Evolutionary conservation across 2,113 vertebrate species (phyloP).

Genomic region (Menidia beryllina): DNA sequence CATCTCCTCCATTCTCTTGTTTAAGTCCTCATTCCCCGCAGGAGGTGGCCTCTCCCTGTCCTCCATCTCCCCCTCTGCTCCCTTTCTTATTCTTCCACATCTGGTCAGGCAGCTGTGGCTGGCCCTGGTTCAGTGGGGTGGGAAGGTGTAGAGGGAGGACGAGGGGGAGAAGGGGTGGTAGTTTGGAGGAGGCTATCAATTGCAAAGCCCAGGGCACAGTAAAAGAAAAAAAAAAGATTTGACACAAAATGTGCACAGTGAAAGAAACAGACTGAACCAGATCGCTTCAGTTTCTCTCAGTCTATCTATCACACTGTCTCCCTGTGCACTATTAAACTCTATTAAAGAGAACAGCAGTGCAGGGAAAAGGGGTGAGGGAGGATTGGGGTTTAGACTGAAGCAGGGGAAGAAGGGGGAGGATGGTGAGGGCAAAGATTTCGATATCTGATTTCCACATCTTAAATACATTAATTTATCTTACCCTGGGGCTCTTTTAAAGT

Average conservation of each 20-base stretch:
- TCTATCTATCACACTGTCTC: constrained; percentile 83
- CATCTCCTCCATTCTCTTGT: constrained; percentile 42
- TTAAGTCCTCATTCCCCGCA: constrained; percentile 65
- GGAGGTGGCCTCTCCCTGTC: constrained; percentile 79
- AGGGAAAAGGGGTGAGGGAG: constrained; percentile 51
- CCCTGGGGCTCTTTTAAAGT: constrained; percentile 73
- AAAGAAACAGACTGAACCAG: constrained; percentile 64
- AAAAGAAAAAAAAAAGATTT: constrained; percentile 70
- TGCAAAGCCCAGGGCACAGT: constrained; percentile 96
- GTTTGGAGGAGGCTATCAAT: constrained; percentile 92
- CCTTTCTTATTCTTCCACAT: constrained; percentile 85
- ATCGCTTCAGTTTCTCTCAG: constrained; percentile 77
- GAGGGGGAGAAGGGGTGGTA: constrained; percentile 24
- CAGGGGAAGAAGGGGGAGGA: constrained; percentile 66
- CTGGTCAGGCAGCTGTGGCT: constrained; percentile 99
- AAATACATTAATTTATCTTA: constrained; percentile 83
- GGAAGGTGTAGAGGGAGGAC: constrained; percentile 69
- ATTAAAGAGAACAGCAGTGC: constrained; percentile 72
- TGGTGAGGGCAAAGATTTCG: constrained; percentile 79
- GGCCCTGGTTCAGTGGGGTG: constrained; percentile 95
- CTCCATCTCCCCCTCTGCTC: constrained; percentile 71
- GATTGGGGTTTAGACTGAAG: constrained; percentile 59
- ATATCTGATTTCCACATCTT: constrained; percentile 86
- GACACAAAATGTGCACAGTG: constrained; percentile 66
- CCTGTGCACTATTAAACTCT: constrained; percentile 80